A percentile compares a stretch with the other conserved stretches of the same genome.
These are phyloP conservation scores for Drosophila trichaetosa DNA, from an alignment of 2,888 invertebrate species.

Conservation along the genomic window DNA sequence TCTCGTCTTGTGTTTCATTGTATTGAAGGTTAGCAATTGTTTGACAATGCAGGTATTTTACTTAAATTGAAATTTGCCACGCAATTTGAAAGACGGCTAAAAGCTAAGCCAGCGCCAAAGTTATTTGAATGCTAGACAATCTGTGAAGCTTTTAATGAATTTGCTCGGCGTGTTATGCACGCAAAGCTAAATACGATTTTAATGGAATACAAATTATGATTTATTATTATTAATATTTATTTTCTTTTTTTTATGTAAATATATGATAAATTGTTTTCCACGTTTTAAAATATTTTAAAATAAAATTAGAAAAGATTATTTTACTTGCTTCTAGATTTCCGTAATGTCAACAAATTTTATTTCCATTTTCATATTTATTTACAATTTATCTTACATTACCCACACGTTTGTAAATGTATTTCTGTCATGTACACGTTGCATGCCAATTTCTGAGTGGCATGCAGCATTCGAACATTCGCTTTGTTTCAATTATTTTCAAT, in stretches of 20 bases:
- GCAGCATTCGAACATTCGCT: conserved; percentile 8
- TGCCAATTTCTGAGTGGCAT: conserved; percentile 43
- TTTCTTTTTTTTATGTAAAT: neutral
- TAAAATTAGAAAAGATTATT: neutral
- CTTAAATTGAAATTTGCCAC: conserved; percentile 62
- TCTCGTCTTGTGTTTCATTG: conserved; percentile 1
- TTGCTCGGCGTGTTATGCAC: neutral
- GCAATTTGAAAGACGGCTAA: conserved; percentile 9
- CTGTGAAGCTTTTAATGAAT: conserved; percentile 33
- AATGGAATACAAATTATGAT: conserved; percentile 18
- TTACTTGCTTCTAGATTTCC: neutral
- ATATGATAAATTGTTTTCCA: neutral
- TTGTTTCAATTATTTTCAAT: conserved; percentile 60
- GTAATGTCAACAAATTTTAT: neutral
- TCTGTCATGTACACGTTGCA: conserved; percentile 7
- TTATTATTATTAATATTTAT: neutral
- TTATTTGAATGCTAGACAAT: conserved; percentile 39
- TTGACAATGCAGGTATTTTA: conserved; percentile 60
- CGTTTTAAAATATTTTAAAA: neutral
- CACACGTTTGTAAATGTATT: neutral
- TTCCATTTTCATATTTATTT: conserved; percentile 17
- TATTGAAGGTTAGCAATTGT: conserved; percentile 41
- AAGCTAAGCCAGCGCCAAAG: conserved; percentile 28
- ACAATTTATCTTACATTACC: neutral
- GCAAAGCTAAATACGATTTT: conserved; percentile 13